Evolutionary conservation across 2,797 vertebrate genomes (phyloP), one percentile per base, ranked within the genome.

Genomic region (Uromys caudimaculatus): DNA sequence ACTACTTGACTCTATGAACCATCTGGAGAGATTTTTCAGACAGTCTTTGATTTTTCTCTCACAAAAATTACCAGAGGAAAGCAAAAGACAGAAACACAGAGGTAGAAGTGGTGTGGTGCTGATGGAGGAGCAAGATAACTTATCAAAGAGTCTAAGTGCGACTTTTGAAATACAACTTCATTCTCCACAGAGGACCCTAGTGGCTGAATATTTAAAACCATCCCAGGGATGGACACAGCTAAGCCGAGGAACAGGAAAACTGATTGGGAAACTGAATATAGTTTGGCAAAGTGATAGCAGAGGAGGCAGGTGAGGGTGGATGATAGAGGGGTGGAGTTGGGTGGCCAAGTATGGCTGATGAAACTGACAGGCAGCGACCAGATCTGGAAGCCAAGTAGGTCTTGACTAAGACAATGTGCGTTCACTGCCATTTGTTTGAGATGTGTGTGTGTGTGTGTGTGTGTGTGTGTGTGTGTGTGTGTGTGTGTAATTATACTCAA

Each of bases 21-120:
- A 47, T 10, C 24, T 4, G 29, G 38, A 85, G 38, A 78, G 52
- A 75, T 4, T 58, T 60, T 35, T 35, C 76, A 87, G 79, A 69
- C 13, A 58, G 35, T 35, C 79, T 86, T 75, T 86, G 44, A 71
- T 47, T 50, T 52, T 77, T 19, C 13, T 44, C 47, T 32, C 85
- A 64, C 47, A 64, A 83, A 23, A 89, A 84, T 89, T 19, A 78
- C 7, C 86, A 94, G 35, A 12, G n/a, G 24, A 71, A 64, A 60
- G 58, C 17, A 64, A 62, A 60, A 29, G 62, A 81, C 47, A 13
- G 1, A 17, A 38, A 50, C 5, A 4, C 13, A 41, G 38, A 58
- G 4, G 73, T 47, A 27, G 21, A 84, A 82, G 35, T 9, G 12
- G 4, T 44, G 0, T 3, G 11, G n/a, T 7, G 19, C 60, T 4